Evolutionary conservation across 2,797 vertebrate species (phyloP).

Genomic region (Macroramphosus scolopax): DNA sequence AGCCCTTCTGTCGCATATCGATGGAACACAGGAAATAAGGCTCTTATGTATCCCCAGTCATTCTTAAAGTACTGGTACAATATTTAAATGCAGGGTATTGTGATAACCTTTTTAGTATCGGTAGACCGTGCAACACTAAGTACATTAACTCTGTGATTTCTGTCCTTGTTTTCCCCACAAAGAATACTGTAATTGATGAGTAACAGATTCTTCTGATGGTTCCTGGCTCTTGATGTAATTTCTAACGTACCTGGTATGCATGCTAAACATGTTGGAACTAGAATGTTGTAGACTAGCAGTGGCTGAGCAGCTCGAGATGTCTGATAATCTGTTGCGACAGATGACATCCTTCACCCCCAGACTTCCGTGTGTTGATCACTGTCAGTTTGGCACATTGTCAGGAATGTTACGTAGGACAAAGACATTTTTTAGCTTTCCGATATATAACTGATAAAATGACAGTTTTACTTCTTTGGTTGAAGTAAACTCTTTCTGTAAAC

Average conservation of each 20-base stretch:
- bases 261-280: conserved; percentile 28
- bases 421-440: not conserved
- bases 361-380: conserved; percentile 12
- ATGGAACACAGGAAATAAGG: no score
- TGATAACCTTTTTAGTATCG: no score
- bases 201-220: conserved; percentile 22
- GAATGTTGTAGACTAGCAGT: conserved; percentile 5
- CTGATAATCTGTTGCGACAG: conserved; percentile 18
- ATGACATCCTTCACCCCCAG: conserved; percentile 17
- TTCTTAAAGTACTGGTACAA: no score
- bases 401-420: conserved; percentile 5
- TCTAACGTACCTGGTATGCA: conserved; percentile 5
- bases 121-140: no score
- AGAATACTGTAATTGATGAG: no score
- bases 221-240: conserved; percentile 15
- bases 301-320: conserved; percentile 4
- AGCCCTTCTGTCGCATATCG: no score
- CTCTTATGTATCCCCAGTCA: no score
- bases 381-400: not conserved
- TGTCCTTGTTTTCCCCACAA: no score
- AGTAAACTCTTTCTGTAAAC: conserved; percentile 4
- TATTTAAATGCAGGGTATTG: no score
- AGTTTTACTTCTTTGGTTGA: conserved; percentile 1
- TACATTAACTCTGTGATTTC: no score
- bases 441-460: not conserved